These are phyloP conservation scores for Luperina testacea DNA, from an alignment of 2,888 invertebrate genomes.

Conservation along the genomic window DNA sequence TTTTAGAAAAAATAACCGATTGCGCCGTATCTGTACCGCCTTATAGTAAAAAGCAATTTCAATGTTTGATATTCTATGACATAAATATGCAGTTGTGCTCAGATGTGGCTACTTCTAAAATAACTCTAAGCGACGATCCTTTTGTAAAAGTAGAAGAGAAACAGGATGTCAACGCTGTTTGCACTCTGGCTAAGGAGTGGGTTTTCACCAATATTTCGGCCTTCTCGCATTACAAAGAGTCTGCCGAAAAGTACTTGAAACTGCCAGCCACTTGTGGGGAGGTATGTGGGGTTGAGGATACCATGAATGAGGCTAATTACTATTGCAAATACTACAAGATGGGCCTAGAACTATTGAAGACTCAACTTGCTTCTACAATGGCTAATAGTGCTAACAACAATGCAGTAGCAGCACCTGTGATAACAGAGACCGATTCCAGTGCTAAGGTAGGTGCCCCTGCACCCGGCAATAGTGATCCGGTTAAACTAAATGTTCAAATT, in stretches of 20 bases:
- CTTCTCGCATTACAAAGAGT: conserved; percentile 69
- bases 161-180: conserved; percentile 75
- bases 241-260: conserved; percentile 71
- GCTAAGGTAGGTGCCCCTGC: conserved; percentile 40
- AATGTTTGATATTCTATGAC: conserved; percentile 84
- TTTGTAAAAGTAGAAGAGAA: conserved; percentile 69
- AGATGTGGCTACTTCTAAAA: conserved; percentile 67
- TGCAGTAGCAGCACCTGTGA: conserved; percentile 33
- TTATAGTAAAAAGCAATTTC: conserved; percentile 72
- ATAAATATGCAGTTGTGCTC: conserved; percentile 82
- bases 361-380: conserved; percentile 37
- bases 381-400: conserved; percentile 46
- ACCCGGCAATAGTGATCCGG: conserved; percentile 24
- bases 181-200: conserved; percentile 76
- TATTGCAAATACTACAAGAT: conserved; percentile 85
- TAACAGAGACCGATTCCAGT: conserved; percentile 35
- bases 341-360: conserved; percentile 72
- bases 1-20: conserved; percentile 71
- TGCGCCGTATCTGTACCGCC: conserved; percentile 73
- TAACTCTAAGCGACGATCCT: conserved; percentile 71
- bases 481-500: conserved; percentile 34
- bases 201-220: conserved; percentile 71
- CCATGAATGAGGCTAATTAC: conserved; percentile 76
- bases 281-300: conserved; percentile 76
- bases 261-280: conserved; percentile 73